A percentile compares a stretch with the other conserved stretches of the same genome.
Evolutionary conservation across 30 jellyfish, hydroid and myxozoan genomes (phyloP).

Genomic region (Aurelia sp.): DNA sequence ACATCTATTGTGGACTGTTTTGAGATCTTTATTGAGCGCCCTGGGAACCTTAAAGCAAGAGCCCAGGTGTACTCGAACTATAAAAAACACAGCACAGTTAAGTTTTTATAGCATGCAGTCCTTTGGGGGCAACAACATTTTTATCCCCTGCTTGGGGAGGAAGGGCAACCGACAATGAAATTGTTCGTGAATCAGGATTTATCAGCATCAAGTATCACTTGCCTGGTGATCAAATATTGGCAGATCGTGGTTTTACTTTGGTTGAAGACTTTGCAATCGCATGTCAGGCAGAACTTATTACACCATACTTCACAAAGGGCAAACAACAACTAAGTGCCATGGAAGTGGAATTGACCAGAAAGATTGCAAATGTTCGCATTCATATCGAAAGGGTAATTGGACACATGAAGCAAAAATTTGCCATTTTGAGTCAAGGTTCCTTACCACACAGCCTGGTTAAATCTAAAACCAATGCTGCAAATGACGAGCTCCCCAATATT

Average conservation of each 20-base stretch:
- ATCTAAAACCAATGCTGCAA: not conserved
- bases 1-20: slow-evolving; percentile 68
- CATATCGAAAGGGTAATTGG: slow-evolving; percentile 21
- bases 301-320: slow-evolving; percentile 55
- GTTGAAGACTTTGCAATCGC: slow-evolving; percentile 27
- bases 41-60: slow-evolving; percentile 55
- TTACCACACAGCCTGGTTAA: slow-evolving; percentile 3
- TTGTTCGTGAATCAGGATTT: slow-evolving; percentile 57
- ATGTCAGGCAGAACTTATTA: slow-evolving; percentile 45
- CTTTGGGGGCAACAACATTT: slow-evolving; percentile 64
- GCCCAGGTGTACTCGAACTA: slow-evolving; percentile 48
- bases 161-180: slow-evolving; percentile 51
- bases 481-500: slow-evolving; percentile 25
- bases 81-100: slow-evolving; percentile 57
- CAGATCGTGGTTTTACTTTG: slow-evolving; percentile 62
- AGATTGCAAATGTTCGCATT: slow-evolving; percentile 20
- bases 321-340: slow-evolving; percentile 27
- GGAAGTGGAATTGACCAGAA: slow-evolving; percentile 42
- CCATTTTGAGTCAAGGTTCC: slow-evolving; percentile 24
- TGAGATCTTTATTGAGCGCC: slow-evolving; percentile 72
- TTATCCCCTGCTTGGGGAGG: slow-evolving; percentile 69
- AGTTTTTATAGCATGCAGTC: slow-evolving; percentile 47
- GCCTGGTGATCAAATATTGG: slow-evolving; percentile 54
- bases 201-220: slow-evolving; percentile 6
- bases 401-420: slow-evolving; percentile 9